Evolutionary conservation across 2,113 vertebrate genomes (phyloP).

Genomic region (Pantherophis guttatus): DNA sequence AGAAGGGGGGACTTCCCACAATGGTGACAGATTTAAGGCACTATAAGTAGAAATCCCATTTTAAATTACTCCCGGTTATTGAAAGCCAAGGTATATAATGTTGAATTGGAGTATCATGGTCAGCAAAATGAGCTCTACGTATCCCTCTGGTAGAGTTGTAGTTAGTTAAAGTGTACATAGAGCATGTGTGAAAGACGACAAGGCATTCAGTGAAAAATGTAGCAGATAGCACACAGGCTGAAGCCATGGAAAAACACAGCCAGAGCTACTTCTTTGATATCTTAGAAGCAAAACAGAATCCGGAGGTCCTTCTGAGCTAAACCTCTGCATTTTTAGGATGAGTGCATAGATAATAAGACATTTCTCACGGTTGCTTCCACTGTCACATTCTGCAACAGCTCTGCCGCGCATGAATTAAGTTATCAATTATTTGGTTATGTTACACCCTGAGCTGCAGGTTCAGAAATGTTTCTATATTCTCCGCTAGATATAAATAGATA

Average conservation of each 20-base stretch:
- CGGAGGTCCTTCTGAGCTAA: neutral
- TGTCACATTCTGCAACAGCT: neutral
- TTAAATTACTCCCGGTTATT: neutral
- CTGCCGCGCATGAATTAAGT: neutral
- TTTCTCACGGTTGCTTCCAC: neutral
- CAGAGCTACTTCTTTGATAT: neutral
- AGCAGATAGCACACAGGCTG: neutral
- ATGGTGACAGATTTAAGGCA: neutral
- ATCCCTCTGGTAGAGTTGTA: neutral
- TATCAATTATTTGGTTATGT: neutral
- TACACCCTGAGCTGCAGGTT: neutral
- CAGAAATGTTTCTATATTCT: neutral
- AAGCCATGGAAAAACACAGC: neutral
- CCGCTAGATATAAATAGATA: neutral
- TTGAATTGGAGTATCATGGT: neutral
- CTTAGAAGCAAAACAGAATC: neutral
- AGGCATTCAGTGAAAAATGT: neutral
- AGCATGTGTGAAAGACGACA: neutral
- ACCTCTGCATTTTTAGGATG: neutral
- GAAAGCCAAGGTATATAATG: neutral
- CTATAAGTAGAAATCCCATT: neutral
- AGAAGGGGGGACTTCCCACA: no score
- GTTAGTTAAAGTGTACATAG: neutral
- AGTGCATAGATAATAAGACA: neutral
- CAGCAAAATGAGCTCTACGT: neutral